These are phyloP conservation scores for Eunapius fragilis DNA, from an alignment of 37 sponge, comb jelly and placozoan species.

Conservation along the genomic window DNA sequence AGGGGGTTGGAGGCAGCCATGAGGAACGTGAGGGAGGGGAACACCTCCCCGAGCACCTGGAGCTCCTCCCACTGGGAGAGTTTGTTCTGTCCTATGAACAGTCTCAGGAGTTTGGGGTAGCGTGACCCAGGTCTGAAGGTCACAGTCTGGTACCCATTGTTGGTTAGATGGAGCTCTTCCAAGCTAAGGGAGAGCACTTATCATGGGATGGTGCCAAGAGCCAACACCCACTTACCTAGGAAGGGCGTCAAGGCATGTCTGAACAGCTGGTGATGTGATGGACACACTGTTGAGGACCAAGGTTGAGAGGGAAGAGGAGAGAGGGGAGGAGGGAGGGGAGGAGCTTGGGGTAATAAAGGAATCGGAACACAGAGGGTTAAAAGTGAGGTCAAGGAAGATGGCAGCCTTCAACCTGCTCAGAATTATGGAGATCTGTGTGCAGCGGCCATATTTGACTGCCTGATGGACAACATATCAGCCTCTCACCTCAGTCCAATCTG, in stretches of 20 bases:
- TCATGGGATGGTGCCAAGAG: too few relatives aligned
- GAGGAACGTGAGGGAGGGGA: slow-evolving; percentile 44
- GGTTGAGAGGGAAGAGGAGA: not conserved
- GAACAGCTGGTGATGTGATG: not conserved
- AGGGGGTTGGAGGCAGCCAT: slow-evolving; percentile 32
- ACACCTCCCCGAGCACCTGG: slow-evolving; percentile 32
- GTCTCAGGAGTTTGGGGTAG: slow-evolving; percentile 10
- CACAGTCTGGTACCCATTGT: slow-evolving; percentile 42
- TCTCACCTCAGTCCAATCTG: slow-evolving; percentile 33
- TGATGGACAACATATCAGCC: not conserved
- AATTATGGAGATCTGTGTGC: not conserved
- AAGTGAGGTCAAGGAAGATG: not conserved
- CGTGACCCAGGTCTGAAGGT: slow-evolving; percentile 11
- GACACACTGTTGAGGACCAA: slow-evolving; percentile 5
- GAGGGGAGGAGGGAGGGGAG: not conserved
- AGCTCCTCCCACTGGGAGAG: slow-evolving; percentile 40
- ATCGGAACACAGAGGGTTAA: not conserved
- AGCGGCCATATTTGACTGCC: too few relatives aligned
- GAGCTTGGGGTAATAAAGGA: not conserved
- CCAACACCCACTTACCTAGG: slow-evolving; percentile 4
- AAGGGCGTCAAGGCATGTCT: not conserved
- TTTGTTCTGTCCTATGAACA: slow-evolving; percentile 45
- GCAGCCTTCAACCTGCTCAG: not conserved
- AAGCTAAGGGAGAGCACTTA: slow-evolving; percentile 10
- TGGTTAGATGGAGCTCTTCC: slow-evolving; percentile 52